Base-by-base conservation (phyloP, 1,140 invertebrate genomes). In the Arctopsyche grandis region DNA sequence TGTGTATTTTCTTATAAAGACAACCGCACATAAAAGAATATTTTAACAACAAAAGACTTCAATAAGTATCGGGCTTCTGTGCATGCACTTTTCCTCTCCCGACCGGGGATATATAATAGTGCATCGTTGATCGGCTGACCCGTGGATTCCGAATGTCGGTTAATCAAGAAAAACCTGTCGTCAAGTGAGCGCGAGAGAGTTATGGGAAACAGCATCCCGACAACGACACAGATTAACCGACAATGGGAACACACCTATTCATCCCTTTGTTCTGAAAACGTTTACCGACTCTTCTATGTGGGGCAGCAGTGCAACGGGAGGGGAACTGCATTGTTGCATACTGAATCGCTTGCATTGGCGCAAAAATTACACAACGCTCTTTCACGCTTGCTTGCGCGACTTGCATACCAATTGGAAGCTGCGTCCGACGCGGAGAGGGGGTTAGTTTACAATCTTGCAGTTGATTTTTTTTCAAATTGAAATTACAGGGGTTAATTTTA, bases 231-330 rank as follows among this genome's bases (percentile, higher is more conserved):
- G 63, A 66, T 66, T 26, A 66, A 66, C 63, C 63, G 63, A 66
- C 63, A 66, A 66, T 66, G 63, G 63, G 63, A 66, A 66, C 63
- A 24, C 63, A 26, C 63, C 63, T 22, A 66, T 66, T 66, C 63
- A 66, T 66, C 63, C 63, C 63, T 26, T 66, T 66, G 22, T 66
- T 22, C 22, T 12, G 63, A 12, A 22, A 66, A 66, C 63, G 63
- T 66, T 66, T 66, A 52, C 48, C 63, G 63, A 29, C 19, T 19
- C 48, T 4, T 22, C 9, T 26, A 66, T 66, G 63, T 66, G 24
- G 63, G 63, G 63, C 63, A 66, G 19, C 21, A 14, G 63, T 66
- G 63, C 63, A 66, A 60, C 16, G 63, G 14, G 63, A 66, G 22
- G 58, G 16, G 58, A 22, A 21, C 58, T 60, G 58, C 9, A 16